Conservation (phyloP, 2,888 invertebrate species). For the Chesias legatella region DNA sequence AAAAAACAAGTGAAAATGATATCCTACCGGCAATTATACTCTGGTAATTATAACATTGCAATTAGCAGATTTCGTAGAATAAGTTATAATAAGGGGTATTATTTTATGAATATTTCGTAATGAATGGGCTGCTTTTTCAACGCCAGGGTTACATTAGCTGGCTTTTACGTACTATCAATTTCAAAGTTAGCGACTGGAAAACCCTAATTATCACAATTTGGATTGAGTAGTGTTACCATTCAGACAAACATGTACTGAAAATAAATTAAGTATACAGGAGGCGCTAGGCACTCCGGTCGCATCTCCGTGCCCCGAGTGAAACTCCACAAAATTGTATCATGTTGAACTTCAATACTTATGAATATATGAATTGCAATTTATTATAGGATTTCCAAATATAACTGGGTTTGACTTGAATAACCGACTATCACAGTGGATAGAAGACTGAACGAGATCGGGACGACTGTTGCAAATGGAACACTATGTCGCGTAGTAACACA, state of each 20-base stretch:
- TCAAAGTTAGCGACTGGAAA: slow-evolving; percentile 1
- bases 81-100: not conserved
- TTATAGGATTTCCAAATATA: not conserved
- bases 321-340: too few species aligned
- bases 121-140: not conserved
- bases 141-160: slow-evolving; percentile 4
- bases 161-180: not conserved
- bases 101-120: not conserved
- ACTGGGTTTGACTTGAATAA: not conserved
- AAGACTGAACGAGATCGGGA: slow-evolving; percentile 1
- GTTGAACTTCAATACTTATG: too few species aligned
- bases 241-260: too few species aligned
- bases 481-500: not conserved
- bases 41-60: slow-evolving; percentile 3
- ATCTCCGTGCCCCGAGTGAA: too few species aligned
- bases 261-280: too few species aligned
- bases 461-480: slow-evolving; percentile 8
- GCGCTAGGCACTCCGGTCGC: too few species aligned
- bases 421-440: slow-evolving; percentile 1
- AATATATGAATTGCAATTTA: too few species aligned
- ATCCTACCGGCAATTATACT: slow-evolving; percentile 9
- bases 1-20: slow-evolving; percentile 10
- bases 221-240: too few species aligned
- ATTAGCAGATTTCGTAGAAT: slow-evolving; percentile 9
- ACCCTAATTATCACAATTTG: too few species aligned